Conservation (phyloP, 2,797 vertebrate species). For the Poliocrania exsul region DNA sequence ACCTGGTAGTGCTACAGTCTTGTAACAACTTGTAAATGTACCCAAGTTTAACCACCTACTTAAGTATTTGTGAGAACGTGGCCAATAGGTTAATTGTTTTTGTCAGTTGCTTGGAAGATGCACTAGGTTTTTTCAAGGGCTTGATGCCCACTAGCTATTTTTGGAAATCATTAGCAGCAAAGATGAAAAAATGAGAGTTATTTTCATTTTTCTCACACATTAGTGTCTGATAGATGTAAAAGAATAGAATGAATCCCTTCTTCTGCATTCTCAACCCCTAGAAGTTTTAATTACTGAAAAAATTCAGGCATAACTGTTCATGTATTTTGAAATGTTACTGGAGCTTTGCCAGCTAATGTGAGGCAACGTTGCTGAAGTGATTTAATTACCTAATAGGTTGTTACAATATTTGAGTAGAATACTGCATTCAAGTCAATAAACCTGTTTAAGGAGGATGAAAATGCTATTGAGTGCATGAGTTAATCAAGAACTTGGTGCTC, state of each 20-base stretch:
- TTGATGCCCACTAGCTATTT: slow-evolving; percentile 34
- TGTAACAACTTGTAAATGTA: not conserved
- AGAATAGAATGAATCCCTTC: not conserved
- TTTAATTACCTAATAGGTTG: slow-evolving; percentile 57
- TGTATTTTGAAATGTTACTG: slow-evolving; percentile 43
- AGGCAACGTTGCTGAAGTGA: slow-evolving; percentile 47
- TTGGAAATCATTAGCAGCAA: slow-evolving; percentile 12
- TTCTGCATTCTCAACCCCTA: not conserved
- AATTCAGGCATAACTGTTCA: not conserved
- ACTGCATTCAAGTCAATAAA: slow-evolving; percentile 57
- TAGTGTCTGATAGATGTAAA: slow-evolving; percentile 29
- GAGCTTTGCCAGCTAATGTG: slow-evolving; percentile 20
- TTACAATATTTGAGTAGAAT: slow-evolving; percentile 40
- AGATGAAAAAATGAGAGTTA: not conserved
- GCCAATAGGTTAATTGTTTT: slow-evolving; percentile 41
- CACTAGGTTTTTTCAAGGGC: not conserved
- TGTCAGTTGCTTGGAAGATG: not conserved
- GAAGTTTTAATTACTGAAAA: slow-evolving; percentile 55
- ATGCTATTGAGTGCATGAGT: not conserved
- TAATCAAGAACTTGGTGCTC: slow-evolving; percentile 38
- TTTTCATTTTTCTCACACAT: not conserved
- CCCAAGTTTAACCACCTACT: not conserved
- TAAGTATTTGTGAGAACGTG: not conserved
- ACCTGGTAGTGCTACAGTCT: not conserved
- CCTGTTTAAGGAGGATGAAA: slow-evolving; percentile 50